phyloP scores from a whole-genome alignment of 2,888 invertebrate genomes.

The Oxycera nigricornis region DNA sequence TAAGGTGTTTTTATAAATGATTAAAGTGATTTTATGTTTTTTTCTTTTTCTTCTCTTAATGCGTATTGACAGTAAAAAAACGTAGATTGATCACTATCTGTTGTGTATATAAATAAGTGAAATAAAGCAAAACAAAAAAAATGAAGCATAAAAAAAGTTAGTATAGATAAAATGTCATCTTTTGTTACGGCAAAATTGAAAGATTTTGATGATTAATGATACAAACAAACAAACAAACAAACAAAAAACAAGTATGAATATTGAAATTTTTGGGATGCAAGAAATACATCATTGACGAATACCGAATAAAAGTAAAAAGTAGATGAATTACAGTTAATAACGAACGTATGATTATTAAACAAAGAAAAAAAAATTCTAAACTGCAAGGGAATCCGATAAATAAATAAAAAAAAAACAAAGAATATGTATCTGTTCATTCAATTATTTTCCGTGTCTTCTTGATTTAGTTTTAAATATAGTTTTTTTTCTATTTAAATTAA shows the following conservation, averaged over 20 bases:
- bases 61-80: neutral
- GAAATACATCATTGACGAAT: no score
- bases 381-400: neutral
- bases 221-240: no score
- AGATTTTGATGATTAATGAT: no score
- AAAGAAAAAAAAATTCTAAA: neutral
- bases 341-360: neutral
- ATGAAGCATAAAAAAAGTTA: neutral
- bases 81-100: neutral
- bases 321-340: conserved; percentile 1
- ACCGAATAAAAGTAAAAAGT: neutral
- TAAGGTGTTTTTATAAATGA: conserved; percentile 12
- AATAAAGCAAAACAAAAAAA: neutral
- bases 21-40: neutral
- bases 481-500: neutral
- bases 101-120: conserved; percentile 21
- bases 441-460: neutral
- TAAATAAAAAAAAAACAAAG: neutral
- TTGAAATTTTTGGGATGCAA: no score
- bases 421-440: neutral
- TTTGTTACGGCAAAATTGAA: no score
- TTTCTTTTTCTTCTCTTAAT: neutral
- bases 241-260: no score
- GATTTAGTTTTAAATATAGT: conserved; percentile 4
- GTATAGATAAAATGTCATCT: neutral